These are phyloP conservation scores for Platalea minor DNA, from an alignment of 2,797 vertebrate genomes.

Conservation along the genomic window DNA sequence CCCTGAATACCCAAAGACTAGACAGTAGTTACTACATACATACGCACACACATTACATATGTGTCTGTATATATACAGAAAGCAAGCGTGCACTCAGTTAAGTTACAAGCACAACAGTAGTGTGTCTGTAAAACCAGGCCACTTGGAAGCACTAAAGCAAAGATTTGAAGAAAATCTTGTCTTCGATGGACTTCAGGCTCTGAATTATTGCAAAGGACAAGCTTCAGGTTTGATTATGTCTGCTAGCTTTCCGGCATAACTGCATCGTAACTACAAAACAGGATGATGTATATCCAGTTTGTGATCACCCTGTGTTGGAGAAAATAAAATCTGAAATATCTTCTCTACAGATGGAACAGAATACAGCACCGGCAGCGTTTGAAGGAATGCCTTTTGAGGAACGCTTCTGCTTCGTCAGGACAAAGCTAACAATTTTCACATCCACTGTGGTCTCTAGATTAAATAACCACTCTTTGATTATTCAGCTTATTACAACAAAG, in stretches of 20 bases:
- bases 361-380: fast-evolving
- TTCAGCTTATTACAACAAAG: neutral
- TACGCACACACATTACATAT: neutral
- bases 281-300: no score
- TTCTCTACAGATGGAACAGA: neutral
- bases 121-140: neutral
- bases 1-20: no score
- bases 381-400: neutral
- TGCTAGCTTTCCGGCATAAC: neutral
- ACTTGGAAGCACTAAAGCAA: neutral
- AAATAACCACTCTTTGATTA: neutral
- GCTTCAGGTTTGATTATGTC: neutral
- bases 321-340: neutral
- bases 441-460: neutral
- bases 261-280: neutral
- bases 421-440: neutral
- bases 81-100: fast-evolving
- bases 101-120: neutral
- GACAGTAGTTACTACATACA: neutral
- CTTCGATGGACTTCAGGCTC: neutral
- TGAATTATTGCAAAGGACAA: neutral
- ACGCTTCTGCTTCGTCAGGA: neutral
- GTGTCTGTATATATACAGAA: fast-evolving
- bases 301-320: neutral
- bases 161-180: neutral